Evolutionary conservation across 2,797 vertebrate species (phyloP).

Genomic region (Crocodylus rhombifer): DNA sequence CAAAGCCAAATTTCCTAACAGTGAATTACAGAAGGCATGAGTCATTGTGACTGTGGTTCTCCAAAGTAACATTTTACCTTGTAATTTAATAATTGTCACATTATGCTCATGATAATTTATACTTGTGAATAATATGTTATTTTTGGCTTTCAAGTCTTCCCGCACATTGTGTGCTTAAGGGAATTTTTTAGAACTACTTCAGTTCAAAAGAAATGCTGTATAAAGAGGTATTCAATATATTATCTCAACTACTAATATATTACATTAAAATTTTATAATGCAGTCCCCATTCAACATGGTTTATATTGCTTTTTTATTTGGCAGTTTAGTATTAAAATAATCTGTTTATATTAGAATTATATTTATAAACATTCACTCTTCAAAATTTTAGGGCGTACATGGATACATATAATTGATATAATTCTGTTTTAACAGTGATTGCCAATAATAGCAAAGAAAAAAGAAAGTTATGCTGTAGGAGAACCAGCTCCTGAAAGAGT

Average conservation of each 20-base stretch:
- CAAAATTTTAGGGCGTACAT: neutral
- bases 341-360: neutral
- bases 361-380: neutral
- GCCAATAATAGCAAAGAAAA: neutral
- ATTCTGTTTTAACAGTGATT: neutral
- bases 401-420: neutral
- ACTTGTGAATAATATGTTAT: neutral
- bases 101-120: neutral
- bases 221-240: neutral
- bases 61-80: neutral
- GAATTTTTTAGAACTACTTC: neutral
- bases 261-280: too few species aligned
- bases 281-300: neutral
- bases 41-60: constrained; percentile 17
- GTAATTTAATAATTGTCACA: constrained; percentile 6
- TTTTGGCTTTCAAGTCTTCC: neutral
- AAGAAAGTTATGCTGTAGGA: neutral
- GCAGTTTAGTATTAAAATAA: neutral
- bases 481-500: too few species aligned
- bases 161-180: neutral
- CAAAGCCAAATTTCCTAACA: neutral
- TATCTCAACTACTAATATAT: too few species aligned
- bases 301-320: neutral
- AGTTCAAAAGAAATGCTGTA: neutral
- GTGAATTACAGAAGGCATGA: constrained; percentile 1